Percentiles rank a stretch among this genome's conserved stretches.
phyloP scores from a whole-genome alignment of 2,113 vertebrate species.

The Ariopsis seemanni region DNA sequence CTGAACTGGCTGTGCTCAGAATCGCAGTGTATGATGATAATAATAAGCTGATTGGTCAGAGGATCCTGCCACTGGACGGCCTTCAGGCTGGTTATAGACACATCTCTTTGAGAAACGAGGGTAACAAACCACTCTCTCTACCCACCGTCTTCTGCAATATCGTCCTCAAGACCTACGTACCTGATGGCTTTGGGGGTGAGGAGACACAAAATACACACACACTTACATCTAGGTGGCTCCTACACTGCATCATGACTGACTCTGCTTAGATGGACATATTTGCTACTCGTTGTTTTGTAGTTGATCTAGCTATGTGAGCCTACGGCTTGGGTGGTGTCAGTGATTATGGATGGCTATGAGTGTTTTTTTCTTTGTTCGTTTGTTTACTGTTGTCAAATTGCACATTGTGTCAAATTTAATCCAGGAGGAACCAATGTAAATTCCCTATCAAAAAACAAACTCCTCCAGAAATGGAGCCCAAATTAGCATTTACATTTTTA shows the following conservation, averaged over 20 bases:
- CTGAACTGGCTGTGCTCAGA: constrained; percentile 93
- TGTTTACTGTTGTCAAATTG: neutral
- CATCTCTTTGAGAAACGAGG: constrained; percentile 96
- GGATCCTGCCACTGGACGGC: constrained; percentile 93
- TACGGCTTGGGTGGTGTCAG: neutral
- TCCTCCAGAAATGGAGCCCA: neutral
- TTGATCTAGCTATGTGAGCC: neutral
- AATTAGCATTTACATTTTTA: neutral
- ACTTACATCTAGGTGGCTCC: neutral
- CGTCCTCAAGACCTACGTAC: constrained; percentile 97
- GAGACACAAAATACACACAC: neutral
- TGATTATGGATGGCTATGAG: neutral
- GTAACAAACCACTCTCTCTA: constrained; percentile 94
- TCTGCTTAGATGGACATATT: neutral
- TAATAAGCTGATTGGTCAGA: constrained; percentile 94
- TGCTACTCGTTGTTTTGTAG: neutral
- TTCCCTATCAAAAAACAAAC: neutral
- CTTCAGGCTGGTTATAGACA: constrained; percentile 96
- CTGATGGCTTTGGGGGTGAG: constrained; percentile 97
- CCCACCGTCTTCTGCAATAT: constrained; percentile 98
- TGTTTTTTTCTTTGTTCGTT: neutral
- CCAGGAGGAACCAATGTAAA: neutral
- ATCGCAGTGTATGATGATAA: constrained; percentile 97
- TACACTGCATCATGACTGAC: neutral
- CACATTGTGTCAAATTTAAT: neutral